Evolutionary conservation across 2,113 vertebrate species (phyloP).

Genomic region (Cyanistes caeruleus): DNA sequence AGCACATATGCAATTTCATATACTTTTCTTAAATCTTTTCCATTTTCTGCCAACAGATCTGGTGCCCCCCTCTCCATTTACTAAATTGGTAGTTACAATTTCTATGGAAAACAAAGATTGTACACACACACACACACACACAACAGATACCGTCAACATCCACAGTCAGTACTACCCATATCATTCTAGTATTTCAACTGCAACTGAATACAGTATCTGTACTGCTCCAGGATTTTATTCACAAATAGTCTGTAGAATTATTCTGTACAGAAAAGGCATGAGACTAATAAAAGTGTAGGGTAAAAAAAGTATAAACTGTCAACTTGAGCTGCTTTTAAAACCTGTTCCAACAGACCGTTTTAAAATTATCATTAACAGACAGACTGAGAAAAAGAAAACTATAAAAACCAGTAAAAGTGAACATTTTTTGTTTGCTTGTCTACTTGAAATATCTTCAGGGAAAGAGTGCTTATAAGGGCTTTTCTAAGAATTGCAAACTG

Average conservation of each 20-base stretch:
- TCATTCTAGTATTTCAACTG: background rate
- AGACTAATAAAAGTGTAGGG: background rate
- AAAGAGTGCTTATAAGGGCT: background rate
- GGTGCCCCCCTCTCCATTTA: background rate
- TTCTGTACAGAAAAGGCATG: background rate
- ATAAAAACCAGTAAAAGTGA: background rate
- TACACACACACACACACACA: too few relatives aligned
- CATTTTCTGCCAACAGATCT: accelerated
- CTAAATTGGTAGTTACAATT: background rate
- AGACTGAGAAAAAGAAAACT: background rate
- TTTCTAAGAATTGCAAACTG: background rate
- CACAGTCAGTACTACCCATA: background rate
- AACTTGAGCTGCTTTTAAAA: background rate
- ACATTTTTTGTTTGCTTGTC: background rate
- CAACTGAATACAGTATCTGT: background rate
- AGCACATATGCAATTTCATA: background rate
- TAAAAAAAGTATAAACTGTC: background rate
- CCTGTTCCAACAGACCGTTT: background rate
- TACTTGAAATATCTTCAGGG: background rate
- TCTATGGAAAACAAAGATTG: background rate
- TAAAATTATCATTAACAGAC: background rate
- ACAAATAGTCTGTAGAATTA: background rate
- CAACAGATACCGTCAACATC: background rate
- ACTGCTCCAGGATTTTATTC: background rate
- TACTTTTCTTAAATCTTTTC: background rate